These are phyloP conservation scores for Labeo catla DNA, from an alignment of 2,113 vertebrate species.

Conservation along the genomic window DNA sequence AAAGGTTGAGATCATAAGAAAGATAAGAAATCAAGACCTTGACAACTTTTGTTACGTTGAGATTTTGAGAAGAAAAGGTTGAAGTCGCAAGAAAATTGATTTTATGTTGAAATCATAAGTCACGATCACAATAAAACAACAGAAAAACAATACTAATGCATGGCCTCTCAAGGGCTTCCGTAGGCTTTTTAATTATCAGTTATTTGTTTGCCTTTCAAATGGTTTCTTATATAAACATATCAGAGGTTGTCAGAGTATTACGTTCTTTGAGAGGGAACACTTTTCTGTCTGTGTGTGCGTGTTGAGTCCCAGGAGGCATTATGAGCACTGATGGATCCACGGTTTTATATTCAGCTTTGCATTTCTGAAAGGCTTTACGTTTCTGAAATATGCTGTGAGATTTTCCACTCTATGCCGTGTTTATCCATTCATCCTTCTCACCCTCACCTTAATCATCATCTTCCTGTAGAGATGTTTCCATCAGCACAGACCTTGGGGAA, in stretches of 20 bases:
- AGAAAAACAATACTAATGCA: background rate
- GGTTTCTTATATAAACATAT: background rate
- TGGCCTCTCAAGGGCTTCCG: background rate
- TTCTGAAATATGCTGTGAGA: background rate
- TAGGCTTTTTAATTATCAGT: background rate
- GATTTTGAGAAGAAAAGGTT: background rate
- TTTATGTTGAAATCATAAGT: background rate
- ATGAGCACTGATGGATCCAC: background rate
- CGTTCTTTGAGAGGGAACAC: background rate
- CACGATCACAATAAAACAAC: background rate
- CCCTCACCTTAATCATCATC: conserved; percentile 4
- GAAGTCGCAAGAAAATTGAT: background rate
- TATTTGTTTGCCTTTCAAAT: background rate
- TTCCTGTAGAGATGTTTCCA: conserved; percentile 12
- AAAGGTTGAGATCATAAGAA: background rate
- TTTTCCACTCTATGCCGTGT: background rate
- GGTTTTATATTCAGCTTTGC: background rate
- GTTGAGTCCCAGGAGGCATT: background rate
- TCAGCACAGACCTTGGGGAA: background rate
- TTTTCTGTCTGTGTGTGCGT: background rate
- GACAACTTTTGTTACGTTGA: background rate
- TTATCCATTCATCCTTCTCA: conserved; percentile 12
- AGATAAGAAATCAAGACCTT: background rate
- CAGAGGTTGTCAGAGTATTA: background rate
- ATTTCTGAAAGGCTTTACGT: background rate